Conservation (phyloP, 2,797 vertebrate species). For the Microctenopoma lineatum region DNA sequence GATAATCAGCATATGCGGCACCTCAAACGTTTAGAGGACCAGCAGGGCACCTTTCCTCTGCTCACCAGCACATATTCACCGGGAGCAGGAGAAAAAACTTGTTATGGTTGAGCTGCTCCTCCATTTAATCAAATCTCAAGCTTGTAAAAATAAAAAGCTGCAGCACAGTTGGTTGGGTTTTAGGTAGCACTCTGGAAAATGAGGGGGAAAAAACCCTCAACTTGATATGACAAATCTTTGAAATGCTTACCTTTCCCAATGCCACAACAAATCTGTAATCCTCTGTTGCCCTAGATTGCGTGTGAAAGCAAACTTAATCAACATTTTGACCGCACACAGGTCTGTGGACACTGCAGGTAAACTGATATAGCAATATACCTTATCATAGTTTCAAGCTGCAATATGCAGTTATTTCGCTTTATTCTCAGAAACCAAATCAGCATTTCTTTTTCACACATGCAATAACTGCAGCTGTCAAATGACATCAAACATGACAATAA, state of each 20-base stretch:
- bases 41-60: constrained; percentile 29
- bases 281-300: constrained; percentile 67
- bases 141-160: constrained; percentile 62
- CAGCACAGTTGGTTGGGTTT: constrained; percentile 47
- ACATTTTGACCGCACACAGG: constrained; percentile 49
- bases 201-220: constrained; percentile 34
- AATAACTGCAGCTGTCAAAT: constrained; percentile 19
- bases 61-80: constrained; percentile 54
- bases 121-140: constrained; percentile 71
- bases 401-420: constrained; percentile 1
- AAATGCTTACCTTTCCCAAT: constrained; percentile 72
- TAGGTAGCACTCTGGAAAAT: constrained; percentile 64
- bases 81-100: constrained; percentile 46
- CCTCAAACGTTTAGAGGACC: constrained; percentile 45
- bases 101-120: constrained; percentile 63
- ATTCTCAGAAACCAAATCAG: constrained; percentile 8
- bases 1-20: constrained; percentile 54
- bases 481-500: constrained; percentile 4
- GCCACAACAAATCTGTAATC: constrained; percentile 69
- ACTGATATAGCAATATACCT: not conserved
- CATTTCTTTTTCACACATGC: constrained; percentile 11
- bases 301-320: constrained; percentile 54
- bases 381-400: constrained; percentile 2
- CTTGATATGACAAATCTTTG: constrained; percentile 72
- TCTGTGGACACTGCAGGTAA: constrained; percentile 28